Evolutionary conservation across 2,797 vertebrate species (phyloP), one percentile per base, ranked within the genome.

Genomic region (Lateolabrax maculatus): DNA sequence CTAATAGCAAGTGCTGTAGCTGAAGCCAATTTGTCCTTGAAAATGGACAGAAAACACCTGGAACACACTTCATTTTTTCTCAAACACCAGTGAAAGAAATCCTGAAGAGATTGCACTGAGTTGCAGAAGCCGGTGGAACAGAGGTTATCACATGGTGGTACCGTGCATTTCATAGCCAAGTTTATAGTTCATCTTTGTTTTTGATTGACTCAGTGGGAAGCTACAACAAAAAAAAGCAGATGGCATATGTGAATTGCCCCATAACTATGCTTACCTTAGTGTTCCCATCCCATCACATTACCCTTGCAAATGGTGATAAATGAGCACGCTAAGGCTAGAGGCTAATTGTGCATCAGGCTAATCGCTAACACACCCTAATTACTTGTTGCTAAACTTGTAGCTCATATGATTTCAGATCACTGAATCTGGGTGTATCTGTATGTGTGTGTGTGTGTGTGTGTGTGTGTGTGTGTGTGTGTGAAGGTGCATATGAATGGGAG

Each of bases 351-450:
- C 29, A 77, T 57, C 55, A 68, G 75, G 49, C 68, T 85, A 86
- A 89, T 89, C 67, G 64, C 77, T 23, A 67, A 79, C 57, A 71
- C 63, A n/a, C 51, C 52, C 66, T 79, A 87, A 89, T 87, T 78
- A 79, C 69, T 86, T 87, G 78, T 85, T 81, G 63, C 77, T 64
- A 68, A 86, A 89, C 73, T 77, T 69, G 70, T 43, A 71, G 65
- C 79, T 43, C 51, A 37, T 83, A 55, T 85, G 64, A 77, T 80
- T 89, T 81, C 51, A 53, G 63, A 63, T 77, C 63, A 68, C 39
- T 41, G 0, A 70, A 62, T 27, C 15, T 23, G 39, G 57, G 66
- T 29, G 37, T 5, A 2, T 39, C 4, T 71, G n/a, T 51, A 13
- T 67, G 48, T 53, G 18, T 25, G 56, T 48, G 49, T 55, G 9